Conservation (phyloP, 2,797 vertebrate species). For the Mormyrus proboscirostris region DNA sequence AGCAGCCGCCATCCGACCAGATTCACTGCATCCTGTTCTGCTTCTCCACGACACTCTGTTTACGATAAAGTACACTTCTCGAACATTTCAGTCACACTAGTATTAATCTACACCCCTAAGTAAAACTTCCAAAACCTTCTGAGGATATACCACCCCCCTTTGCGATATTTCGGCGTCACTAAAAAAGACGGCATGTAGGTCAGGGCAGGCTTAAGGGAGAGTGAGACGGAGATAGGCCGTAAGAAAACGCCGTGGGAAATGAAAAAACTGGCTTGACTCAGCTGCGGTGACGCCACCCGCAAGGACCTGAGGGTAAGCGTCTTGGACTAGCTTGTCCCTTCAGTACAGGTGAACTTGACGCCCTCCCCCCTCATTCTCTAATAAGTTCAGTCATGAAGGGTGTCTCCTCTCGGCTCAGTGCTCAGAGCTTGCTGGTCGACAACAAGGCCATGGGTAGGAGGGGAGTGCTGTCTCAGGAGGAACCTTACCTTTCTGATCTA, state of each 20-base stretch:
- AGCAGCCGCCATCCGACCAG: background rate
- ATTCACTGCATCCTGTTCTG: background rate
- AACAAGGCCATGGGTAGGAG: background rate
- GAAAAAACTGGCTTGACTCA: constrained; percentile 11
- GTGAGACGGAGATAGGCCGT: background rate
- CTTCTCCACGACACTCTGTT: background rate
- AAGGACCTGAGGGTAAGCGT: background rate
- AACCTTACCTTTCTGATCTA: constrained; percentile 90
- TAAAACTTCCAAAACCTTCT: background rate
- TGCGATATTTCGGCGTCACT: background rate
- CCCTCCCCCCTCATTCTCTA: background rate
- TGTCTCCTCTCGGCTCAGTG: background rate
- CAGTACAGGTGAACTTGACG: background rate
- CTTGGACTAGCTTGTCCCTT: background rate
- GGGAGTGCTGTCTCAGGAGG: background rate
- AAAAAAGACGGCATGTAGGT: background rate
- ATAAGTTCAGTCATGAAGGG: background rate
- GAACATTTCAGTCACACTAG: background rate
- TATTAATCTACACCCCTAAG: background rate
- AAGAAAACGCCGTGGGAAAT: background rate
- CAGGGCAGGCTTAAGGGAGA: background rate
- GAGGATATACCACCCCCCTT: background rate
- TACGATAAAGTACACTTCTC: background rate
- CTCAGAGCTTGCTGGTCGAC: background rate
- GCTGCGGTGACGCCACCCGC: constrained; percentile 21